These are phyloP conservation scores for Sycobia sp. DNA, from an alignment of 1,140 invertebrate species.

Conservation along the genomic window DNA sequence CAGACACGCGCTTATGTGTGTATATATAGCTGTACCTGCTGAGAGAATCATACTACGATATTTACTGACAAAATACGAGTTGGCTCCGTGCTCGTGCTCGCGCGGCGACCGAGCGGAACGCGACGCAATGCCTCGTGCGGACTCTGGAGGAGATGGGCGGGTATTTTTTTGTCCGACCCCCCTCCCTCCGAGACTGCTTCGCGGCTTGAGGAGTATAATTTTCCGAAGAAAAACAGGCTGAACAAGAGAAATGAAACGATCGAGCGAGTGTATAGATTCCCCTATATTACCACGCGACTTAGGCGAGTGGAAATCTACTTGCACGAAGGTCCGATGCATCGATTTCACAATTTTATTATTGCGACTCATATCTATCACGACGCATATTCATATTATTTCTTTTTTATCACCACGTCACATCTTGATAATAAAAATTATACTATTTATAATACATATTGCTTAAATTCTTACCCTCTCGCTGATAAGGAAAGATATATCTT, in stretches of 20 bases:
- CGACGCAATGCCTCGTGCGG: no score
- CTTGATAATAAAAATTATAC: no score
- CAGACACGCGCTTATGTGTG: not conserved
- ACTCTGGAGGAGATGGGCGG: slow-evolving; percentile 12
- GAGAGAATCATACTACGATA: slow-evolving; percentile 47
- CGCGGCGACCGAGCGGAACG: no score
- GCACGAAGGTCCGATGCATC: no score
- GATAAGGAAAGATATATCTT: no score
- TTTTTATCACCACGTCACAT: no score
- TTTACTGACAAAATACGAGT: slow-evolving; percentile 59
- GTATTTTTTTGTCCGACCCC: slow-evolving; percentile 55
- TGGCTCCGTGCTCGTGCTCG: slow-evolving; percentile 34
- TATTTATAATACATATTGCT: no score
- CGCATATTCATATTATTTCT: no score
- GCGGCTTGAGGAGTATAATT: slow-evolving; percentile 43
- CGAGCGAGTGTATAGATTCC: slow-evolving; percentile 34
- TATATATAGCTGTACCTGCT: slow-evolving; percentile 14
- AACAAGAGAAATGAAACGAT: slow-evolving; percentile 42
- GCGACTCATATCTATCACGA: no score
- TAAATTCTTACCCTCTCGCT: no score
- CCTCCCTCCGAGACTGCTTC: slow-evolving; percentile 30
- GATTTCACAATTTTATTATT: no score
- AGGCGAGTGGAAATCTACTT: no score
- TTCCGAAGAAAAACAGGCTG: slow-evolving; percentile 53
- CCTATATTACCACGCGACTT: not conserved